Conservation (phyloP, 2,888 invertebrate genomes). For the Lysandra bellargus region DNA sequence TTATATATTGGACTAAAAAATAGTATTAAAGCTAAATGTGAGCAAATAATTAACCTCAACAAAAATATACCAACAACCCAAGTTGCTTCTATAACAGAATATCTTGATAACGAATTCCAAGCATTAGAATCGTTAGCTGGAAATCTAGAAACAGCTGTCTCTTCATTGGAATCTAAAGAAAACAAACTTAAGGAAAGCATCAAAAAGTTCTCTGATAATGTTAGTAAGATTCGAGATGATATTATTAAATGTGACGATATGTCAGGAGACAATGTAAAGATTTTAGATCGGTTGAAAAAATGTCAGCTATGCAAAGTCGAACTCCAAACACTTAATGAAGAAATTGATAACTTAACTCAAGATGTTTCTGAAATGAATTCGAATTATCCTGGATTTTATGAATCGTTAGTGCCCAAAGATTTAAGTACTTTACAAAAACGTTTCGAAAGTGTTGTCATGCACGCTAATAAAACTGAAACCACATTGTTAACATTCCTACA, state of each 20-base stretch:
- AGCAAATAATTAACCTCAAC: slow-evolving; percentile 88
- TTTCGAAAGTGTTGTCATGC: slow-evolving; percentile 87
- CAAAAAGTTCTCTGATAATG: slow-evolving; percentile 84
- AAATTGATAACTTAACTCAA: slow-evolving; percentile 84
- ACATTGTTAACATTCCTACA: slow-evolving; percentile 90
- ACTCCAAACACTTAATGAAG: slow-evolving; percentile 84
- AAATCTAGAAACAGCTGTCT: slow-evolving; percentile 86
- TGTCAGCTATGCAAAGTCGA: slow-evolving; percentile 87
- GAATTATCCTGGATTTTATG: slow-evolving; percentile 88
- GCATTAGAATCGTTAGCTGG: slow-evolving; percentile 86
- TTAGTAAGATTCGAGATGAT: slow-evolving; percentile 88
- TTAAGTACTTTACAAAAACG: slow-evolving; percentile 91
- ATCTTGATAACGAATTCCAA: slow-evolving; percentile 88
- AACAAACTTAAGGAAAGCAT: slow-evolving; percentile 85
- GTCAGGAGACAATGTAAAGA: slow-evolving; percentile 91
- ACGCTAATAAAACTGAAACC: slow-evolving; percentile 90
- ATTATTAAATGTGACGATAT: slow-evolving; percentile 94
- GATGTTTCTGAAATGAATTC: slow-evolving; percentile 86
- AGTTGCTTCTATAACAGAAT: slow-evolving; percentile 82
- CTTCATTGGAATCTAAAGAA: slow-evolving; percentile 87
- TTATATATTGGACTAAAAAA: slow-evolving; percentile 87
- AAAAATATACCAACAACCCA: slow-evolving; percentile 86
- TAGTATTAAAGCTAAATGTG: slow-evolving; percentile 88
- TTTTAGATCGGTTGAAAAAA: slow-evolving; percentile 87
- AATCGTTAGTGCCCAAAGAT: slow-evolving; percentile 90